A percentile compares a stretch with the other conserved stretches of the same genome.
Evolutionary conservation across 2,888 invertebrate genomes (phyloP).

Genomic region (Temnothorax ravouxi): DNA sequence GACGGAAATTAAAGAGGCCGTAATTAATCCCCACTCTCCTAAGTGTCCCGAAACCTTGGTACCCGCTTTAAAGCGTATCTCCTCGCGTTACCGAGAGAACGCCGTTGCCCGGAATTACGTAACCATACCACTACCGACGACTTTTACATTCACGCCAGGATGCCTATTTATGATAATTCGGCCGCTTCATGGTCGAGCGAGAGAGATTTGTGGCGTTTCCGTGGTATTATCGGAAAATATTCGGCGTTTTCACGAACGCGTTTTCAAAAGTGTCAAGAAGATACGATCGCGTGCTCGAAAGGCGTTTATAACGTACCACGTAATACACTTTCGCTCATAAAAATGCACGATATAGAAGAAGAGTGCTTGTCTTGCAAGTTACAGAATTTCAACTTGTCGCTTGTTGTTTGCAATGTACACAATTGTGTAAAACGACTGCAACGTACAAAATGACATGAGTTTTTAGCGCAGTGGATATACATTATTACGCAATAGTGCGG

Average conservation of each 20-base stretch:
- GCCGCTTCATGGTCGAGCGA: conserved; percentile 38
- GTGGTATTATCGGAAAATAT: conserved; percentile 1
- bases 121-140: conserved; percentile 38
- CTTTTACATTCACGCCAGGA: conserved; percentile 35
- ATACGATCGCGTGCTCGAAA: neutral
- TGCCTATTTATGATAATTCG: conserved; percentile 50
- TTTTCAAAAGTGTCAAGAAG: conserved; percentile 23
- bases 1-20: conserved; percentile 52
- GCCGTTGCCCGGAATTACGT: conserved; percentile 48
- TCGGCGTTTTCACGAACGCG: neutral
- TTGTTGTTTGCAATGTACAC: conserved; percentile 12
- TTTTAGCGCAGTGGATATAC: neutral
- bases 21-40: conserved; percentile 48
- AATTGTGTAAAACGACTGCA: conserved; percentile 24
- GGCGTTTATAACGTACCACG: neutral
- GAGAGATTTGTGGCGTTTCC: conserved; percentile 36
- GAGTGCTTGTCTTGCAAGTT: conserved; percentile 5
- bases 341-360: conserved; percentile 11
- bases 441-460: neutral
- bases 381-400: neutral
- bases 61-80: conserved; percentile 53
- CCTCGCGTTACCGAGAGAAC: conserved; percentile 40
- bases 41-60: conserved; percentile 43
- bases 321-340: conserved; percentile 37
- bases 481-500: neutral